Base-by-base conservation (phyloP, 2,797 vertebrate genomes). In the Megaceryle alcyon region DNA sequence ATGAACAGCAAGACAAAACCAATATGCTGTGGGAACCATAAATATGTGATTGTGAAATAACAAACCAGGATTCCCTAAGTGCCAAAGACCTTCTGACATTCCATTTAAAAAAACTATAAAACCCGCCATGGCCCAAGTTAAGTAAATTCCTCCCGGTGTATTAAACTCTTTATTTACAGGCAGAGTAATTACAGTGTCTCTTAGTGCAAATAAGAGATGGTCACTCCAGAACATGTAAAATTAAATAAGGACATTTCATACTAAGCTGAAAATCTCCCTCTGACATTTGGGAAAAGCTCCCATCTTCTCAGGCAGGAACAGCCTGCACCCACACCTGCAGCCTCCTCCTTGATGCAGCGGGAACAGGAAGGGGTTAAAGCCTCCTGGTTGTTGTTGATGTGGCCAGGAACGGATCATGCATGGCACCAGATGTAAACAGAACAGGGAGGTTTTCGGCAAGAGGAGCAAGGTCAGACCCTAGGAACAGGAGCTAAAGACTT, bases 41-140 rank as follows among this genome's bases (percentile, higher is more conserved):
- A 95, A 93, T 92, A 85, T 12, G 89, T 78, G 88, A 88, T 97
- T 94, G 95, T 86, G 86, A 96, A 97, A 96, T 93, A 94, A 93
- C 91, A 88, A 95, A 87, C 65, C 66, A 92, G 90, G 94, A 85
- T 94, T 94, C 95, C 69, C 65, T 13, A 86, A 94, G 76, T 90
- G 96, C 96, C 96, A 96, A 85, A 82, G 94, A 68, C 86, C 73
- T 96, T 64, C 89, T 94, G 88, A 68, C 86, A 59, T 95, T 95
- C 79, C 51, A 92, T 94, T 96, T 92, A 94, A 88, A 20, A 20
- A 92, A 91, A 25, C 90, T 49, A 79, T 97, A 97, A 97, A 97
- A 97, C 96, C 96, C 96, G 94, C 80, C 95, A 73, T 78, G 46
- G 86, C 71, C 75, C 1, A 14, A 75, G 86, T 83, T 90, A 93